Evolutionary conservation across 2,888 invertebrate species (phyloP).

Genomic region (Parthenolecanium corni): DNA sequence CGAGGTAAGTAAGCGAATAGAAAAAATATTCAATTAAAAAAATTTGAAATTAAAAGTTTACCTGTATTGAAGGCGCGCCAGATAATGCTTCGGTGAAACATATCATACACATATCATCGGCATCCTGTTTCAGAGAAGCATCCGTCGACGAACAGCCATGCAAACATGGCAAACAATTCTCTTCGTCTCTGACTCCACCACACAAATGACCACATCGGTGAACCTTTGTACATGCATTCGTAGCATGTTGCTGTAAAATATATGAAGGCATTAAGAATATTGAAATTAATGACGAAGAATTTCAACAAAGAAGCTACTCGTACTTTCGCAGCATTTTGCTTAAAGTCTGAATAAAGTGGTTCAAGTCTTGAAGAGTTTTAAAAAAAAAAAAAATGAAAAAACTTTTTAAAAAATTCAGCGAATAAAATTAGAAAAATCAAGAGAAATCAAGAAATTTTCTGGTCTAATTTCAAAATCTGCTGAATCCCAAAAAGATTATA

Average conservation of each 20-base stretch:
- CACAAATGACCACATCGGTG: constrained; percentile 84
- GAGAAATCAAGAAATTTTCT: no score
- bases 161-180: constrained; percentile 76
- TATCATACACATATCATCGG: constrained; percentile 99
- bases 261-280: neutral
- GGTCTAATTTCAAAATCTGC: no score
- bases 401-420: no score
- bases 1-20: neutral
- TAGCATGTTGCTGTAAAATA: constrained; percentile 54
- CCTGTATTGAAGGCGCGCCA: constrained; percentile 86
- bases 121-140: constrained; percentile 68
- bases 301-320: constrained; percentile 35
- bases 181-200: constrained; percentile 81
- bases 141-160: constrained; percentile 55
- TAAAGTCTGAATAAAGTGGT: neutral
- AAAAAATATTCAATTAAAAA: neutral
- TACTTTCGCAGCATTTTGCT: constrained; percentile 33
- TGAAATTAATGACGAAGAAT: neutral
- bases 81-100: constrained; percentile 95
- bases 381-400: neutral
- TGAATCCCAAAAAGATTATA: no score
- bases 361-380: no score
- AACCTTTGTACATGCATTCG: constrained; percentile 69
- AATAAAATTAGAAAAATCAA: no score
- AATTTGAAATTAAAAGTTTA: constrained; percentile 36